Percentiles rank a stretch among this genome's conserved stretches.
phyloP scores from a whole-genome alignment of 2,888 invertebrate species.

The Tipula helvola region DNA sequence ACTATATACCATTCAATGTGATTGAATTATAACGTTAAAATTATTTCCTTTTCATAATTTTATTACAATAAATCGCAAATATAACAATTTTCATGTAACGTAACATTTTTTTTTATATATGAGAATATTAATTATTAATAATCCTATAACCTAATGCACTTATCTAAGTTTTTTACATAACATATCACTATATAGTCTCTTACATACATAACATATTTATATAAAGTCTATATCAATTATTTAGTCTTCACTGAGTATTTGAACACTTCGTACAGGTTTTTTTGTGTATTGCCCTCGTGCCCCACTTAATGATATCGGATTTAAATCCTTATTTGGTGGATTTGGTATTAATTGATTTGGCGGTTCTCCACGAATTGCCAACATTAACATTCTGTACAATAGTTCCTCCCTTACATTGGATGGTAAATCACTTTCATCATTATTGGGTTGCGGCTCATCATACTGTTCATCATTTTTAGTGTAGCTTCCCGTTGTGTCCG shows the following conservation, averaged over 20 bases:
- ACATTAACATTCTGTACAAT: conserved; percentile 55
- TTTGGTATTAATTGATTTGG: conserved; percentile 33
- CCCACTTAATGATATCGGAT: conserved; percentile 27
- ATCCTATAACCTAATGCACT: not conserved
- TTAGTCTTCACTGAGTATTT: conserved; percentile 53
- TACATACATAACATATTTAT: not conserved
- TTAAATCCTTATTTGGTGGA: conserved; percentile 20
- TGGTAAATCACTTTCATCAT: conserved; percentile 39
- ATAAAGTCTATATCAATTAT: not conserved
- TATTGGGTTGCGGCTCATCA: conserved; percentile 35
- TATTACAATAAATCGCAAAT: not conserved
- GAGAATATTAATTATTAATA: not conserved
- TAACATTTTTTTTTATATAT: not conserved
- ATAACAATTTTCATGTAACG: not conserved
- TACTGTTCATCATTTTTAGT: conserved; percentile 27
- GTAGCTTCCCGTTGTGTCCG: conserved; percentile 28
- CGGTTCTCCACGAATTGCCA: conserved; percentile 54
- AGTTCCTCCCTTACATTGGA: conserved; percentile 58
- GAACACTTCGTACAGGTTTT: conserved; percentile 55
- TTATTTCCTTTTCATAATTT: not conserved
- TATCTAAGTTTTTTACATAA: not conserved
- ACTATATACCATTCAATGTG: not conserved
- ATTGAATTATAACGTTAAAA: not conserved
- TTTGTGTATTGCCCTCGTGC: conserved; percentile 31
- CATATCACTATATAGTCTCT: not conserved